These are phyloP conservation scores for Tragelaphus imberbis DNA, from an alignment of 2,113 vertebrate genomes.

Conservation along the genomic window DNA sequence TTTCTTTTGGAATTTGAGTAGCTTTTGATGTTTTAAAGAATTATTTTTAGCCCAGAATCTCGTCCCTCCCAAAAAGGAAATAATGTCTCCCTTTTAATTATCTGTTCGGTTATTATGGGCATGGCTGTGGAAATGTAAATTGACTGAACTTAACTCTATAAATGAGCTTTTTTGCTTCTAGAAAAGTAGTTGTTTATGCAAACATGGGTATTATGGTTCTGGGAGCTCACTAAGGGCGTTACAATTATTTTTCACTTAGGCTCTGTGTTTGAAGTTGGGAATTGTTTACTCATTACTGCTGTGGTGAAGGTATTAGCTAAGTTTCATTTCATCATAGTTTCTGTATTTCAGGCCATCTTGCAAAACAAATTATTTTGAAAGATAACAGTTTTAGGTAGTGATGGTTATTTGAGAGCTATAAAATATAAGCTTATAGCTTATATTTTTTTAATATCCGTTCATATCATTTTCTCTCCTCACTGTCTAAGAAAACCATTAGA, in stretches of 20 bases:
- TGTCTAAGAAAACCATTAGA: background rate
- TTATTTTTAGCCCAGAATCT: background rate
- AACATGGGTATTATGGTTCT: background rate
- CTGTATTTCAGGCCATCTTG: background rate
- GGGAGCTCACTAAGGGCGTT: background rate
- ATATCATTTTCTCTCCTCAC: background rate
- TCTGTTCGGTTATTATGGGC: background rate
- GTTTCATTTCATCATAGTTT: background rate
- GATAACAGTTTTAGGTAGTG: background rate
- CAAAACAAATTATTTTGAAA: background rate
- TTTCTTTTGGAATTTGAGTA: background rate
- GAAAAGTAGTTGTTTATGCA: constrained; percentile 16
- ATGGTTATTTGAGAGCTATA: background rate
- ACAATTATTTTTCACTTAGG: background rate
- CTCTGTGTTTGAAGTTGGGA: background rate
- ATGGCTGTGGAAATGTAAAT: constrained; percentile 16
- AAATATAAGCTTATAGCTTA: background rate
- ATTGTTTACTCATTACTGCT: background rate
- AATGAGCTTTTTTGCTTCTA: background rate
- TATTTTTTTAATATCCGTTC: background rate
- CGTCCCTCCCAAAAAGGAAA: background rate
- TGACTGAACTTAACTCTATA: background rate
- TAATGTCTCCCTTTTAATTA: background rate
- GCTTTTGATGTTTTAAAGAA: constrained; percentile 1
- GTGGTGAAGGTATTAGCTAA: background rate